Conservation (phyloP, 2,888 invertebrate species). For the Sminthurinus aureus region DNA sequence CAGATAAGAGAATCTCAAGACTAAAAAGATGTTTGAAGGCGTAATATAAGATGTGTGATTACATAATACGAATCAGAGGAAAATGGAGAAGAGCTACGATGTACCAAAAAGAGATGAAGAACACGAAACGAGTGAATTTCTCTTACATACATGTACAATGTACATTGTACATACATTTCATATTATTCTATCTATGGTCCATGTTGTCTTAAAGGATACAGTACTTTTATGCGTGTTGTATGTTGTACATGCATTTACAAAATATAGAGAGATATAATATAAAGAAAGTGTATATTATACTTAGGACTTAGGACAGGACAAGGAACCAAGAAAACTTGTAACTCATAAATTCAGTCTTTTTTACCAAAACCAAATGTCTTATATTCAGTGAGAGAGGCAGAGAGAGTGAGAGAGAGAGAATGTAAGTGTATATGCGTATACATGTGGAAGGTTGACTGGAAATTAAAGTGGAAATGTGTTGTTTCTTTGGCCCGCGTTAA, state of each 20-base stretch:
- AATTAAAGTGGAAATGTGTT: constrained; percentile 5
- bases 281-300: neutral
- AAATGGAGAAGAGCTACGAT: neutral
- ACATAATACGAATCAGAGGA: neutral
- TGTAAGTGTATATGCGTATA: neutral
- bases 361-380: neutral
- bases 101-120: neutral
- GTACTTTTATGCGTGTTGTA: neutral
- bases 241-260: neutral
- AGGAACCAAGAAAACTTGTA: constrained; percentile 14
- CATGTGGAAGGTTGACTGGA: neutral
- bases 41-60: constrained; percentile 1
- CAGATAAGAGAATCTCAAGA: neutral
- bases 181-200: too few species aligned
- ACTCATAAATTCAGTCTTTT: constrained; percentile 21
- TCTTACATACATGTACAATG: neutral
- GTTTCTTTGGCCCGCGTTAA: neutral
- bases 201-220: too few species aligned
- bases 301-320: constrained; percentile 24
- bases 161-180: neutral
- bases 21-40: constrained; percentile 1
- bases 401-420: neutral
- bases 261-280: too few species aligned
- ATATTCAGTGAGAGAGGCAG: neutral
- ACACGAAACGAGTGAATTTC: too few species aligned